These are phyloP conservation scores for Heliconius ismenius DNA, from an alignment of 2,888 invertebrate genomes.

Conservation along the genomic window DNA sequence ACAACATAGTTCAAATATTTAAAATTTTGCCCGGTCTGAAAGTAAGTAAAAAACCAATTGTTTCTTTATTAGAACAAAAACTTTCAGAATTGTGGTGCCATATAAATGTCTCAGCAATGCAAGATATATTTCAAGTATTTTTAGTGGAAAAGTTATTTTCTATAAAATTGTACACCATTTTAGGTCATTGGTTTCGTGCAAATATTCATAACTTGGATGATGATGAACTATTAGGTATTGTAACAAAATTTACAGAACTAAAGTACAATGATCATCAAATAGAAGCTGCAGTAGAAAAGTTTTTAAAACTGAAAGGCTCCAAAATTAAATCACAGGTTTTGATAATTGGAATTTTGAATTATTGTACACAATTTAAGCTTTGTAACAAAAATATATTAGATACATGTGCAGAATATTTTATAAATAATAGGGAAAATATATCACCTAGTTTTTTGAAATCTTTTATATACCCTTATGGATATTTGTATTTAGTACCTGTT, in stretches of 20 bases:
- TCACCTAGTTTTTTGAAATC: slow-evolving; percentile 80
- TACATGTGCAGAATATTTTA: slow-evolving; percentile 81
- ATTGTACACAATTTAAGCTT: slow-evolving; percentile 82
- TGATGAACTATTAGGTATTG: slow-evolving; percentile 77
- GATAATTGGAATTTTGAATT: slow-evolving; percentile 83
- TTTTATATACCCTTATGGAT: slow-evolving; percentile 83
- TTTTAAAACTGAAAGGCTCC: slow-evolving; percentile 78
- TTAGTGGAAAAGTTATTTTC: slow-evolving; percentile 66
- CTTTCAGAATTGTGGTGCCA: slow-evolving; percentile 81
- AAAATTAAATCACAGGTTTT: slow-evolving; percentile 78
- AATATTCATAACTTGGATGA: slow-evolving; percentile 84
- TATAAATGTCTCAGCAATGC: slow-evolving; percentile 71
- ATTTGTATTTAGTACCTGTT: slow-evolving; percentile 80
- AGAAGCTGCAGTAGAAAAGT: slow-evolving; percentile 83
- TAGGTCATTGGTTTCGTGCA: slow-evolving; percentile 81
- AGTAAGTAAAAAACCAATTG: slow-evolving; percentile 82
- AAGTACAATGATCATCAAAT: slow-evolving; percentile 81
- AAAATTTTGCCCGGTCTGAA: slow-evolving; percentile 80
- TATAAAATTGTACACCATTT: slow-evolving; percentile 66
- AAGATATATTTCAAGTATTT: slow-evolving; percentile 74
- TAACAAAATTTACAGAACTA: slow-evolving; percentile 79
- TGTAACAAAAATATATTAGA: slow-evolving; percentile 82
- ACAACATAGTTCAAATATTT: slow-evolving; percentile 82
- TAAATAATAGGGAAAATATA: slow-evolving; percentile 69
- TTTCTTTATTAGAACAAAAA: slow-evolving; percentile 82